phyloP scores from a whole-genome alignment of 2,888 invertebrate species.

The Amphipyra berbera region DNA sequence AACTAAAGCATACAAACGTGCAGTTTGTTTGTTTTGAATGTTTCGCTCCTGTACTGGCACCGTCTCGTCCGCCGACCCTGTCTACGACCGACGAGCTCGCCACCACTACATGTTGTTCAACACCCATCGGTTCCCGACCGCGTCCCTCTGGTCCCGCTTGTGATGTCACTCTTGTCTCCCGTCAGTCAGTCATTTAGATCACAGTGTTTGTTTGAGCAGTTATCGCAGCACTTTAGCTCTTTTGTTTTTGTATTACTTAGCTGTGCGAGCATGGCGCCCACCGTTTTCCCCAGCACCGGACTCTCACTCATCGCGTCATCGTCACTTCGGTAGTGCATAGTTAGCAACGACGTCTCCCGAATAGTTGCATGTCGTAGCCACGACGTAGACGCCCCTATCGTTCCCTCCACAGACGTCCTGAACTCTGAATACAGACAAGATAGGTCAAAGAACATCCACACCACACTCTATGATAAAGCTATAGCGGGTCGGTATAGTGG shows the following conservation, averaged over 20 bases:
- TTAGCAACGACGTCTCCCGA: slow-evolving; percentile 55
- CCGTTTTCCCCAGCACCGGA: slow-evolving; percentile 49
- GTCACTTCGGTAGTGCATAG: slow-evolving; percentile 55
- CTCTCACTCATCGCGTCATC: slow-evolving; percentile 39
- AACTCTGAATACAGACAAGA: slow-evolving; percentile 81
- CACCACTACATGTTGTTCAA: slow-evolving; percentile 43
- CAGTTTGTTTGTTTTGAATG: slow-evolving; percentile 43
- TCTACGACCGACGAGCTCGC: slow-evolving; percentile 51
- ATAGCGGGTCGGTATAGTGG: slow-evolving; percentile 61
- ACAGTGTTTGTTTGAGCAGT: slow-evolving; percentile 63
- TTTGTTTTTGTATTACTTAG: slow-evolving; percentile 59
- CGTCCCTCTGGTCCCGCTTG: slow-evolving; percentile 69
- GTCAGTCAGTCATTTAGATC: slow-evolving; percentile 63
- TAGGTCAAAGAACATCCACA: slow-evolving; percentile 78
- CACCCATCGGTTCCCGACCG: slow-evolving; percentile 53
- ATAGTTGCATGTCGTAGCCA: slow-evolving; percentile 71
- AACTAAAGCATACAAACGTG: slow-evolving; percentile 42
- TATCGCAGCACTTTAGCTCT: slow-evolving; percentile 70
- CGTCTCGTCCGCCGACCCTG: slow-evolving; percentile 65
- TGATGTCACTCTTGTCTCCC: slow-evolving; percentile 61
- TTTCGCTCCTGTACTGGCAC: slow-evolving; percentile 65
- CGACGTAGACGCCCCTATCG: slow-evolving; percentile 55
- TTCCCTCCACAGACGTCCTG: slow-evolving; percentile 56
- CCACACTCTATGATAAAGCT: slow-evolving; percentile 77
- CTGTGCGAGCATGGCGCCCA: slow-evolving; percentile 68